Base-by-base conservation (phyloP, 2,797 vertebrate species). In the Pyrocephalus nanus region DNA sequence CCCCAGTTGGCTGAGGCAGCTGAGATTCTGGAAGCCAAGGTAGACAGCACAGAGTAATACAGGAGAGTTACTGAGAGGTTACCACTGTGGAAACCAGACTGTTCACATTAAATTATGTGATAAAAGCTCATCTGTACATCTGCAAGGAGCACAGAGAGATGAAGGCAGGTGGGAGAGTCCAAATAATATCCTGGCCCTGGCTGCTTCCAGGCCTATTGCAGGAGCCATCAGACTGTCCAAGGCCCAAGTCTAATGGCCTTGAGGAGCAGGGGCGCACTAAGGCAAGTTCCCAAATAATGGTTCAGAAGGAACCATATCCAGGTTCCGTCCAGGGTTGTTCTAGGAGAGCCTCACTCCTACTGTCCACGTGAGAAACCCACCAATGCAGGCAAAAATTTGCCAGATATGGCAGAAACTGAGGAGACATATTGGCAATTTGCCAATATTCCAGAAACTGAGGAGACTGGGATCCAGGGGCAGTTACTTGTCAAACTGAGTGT, bases 331-430 rank as follows among this genome's bases (percentile, higher is more conserved):
- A 43, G 15, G 13, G 5, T 6, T 74, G 8, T 62, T 45, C 15
- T 7, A 69, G 58, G 36, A 70, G 1, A 30, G 4, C 9, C 19
- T 25, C 26, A 77, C 17, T 6, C 25, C 8, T 29, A 15, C 8
- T 15, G 1, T 23, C 23, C 30, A 50, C 17, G 9, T 0, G 1
- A 40, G n/a, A 94, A 80, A 86, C 10, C 5, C 2, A 5, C 11
- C 30, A 40, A 9, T 12, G 11, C 0, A 1, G 42, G 14, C 40
- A 50, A 77, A 11, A 12, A 32, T 16, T 21, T n/a, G n/a, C n/a
- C n/a, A n/a, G n/a, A n/a, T n/a, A n/a, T n/a, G n/a, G n/a, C n/a
- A n/a, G n/a, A 18, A 79, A n/a, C 16, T 40, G 29, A n/a, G 42
- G 21, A 42, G 13, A 25, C 18, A n/a, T n/a, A n/a, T n/a, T n/a